These are phyloP conservation scores for Amphipoea oculea DNA, from an alignment of 2,888 invertebrate genomes.

Conservation along the genomic window DNA sequence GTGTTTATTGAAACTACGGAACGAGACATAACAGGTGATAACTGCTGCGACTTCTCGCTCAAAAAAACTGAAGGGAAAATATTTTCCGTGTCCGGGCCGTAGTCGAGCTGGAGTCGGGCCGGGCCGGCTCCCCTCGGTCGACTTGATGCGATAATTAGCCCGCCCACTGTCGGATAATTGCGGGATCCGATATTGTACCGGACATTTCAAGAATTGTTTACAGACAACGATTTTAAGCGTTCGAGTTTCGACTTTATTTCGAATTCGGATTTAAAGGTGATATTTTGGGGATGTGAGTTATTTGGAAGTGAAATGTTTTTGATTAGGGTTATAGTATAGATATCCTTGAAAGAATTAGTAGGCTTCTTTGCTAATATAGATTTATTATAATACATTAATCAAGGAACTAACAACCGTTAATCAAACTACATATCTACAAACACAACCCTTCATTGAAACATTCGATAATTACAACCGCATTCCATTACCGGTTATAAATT, in stretches of 20 bases:
- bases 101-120: conserved; percentile 25
- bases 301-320: not conserved
- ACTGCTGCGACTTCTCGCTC: conserved; percentile 8
- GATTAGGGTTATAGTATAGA: not conserved
- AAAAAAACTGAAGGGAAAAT: conserved; percentile 53
- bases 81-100: conserved; percentile 47
- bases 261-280: conserved; percentile 19
- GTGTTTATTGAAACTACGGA: conserved; percentile 43
- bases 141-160: conserved; percentile 80
- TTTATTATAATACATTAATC: not conserved
- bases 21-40: conserved; percentile 50
- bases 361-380: not conserved
- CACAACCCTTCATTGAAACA: conserved; percentile 31
- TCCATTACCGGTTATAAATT: conserved; percentile 56
- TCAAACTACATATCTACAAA: conserved; percentile 24
- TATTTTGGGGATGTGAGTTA: conserved; percentile 4
- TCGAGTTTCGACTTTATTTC: conserved; percentile 53
- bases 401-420: conserved; percentile 17
- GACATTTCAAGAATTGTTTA: conserved; percentile 65
- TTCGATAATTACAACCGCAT: conserved; percentile 58
- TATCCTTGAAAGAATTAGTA: not conserved
- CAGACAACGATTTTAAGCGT: conserved; percentile 63
- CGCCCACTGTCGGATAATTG: conserved; percentile 75
- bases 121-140: conserved; percentile 54
- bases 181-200: conserved; percentile 74